Evolutionary conservation across 2,888 invertebrate species (phyloP).

Genomic region (Nymphalis polychloros): DNA sequence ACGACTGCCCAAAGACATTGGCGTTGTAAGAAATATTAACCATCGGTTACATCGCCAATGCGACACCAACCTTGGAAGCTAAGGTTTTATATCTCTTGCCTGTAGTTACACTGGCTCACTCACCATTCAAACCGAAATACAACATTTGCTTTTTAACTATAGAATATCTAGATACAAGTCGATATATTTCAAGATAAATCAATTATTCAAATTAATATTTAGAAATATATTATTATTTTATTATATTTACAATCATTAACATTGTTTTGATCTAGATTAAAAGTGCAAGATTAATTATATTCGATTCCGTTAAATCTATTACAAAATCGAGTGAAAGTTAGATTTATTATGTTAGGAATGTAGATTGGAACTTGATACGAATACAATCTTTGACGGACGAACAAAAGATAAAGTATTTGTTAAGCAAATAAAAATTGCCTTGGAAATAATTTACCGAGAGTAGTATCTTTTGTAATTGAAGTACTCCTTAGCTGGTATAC

Average conservation of each 20-base stretch:
- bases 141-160: no score
- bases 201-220: no score
- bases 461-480: conserved; percentile 14
- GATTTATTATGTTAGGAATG: conserved; percentile 26
- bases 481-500: neutral
- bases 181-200: no score
- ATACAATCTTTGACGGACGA: conserved; percentile 26
- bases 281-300: conserved; percentile 11
- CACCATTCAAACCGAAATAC: no score
- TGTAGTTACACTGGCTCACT: no score
- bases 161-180: no score
- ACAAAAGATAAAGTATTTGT: conserved; percentile 31
- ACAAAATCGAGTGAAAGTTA: conserved; percentile 48
- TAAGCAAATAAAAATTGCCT: conserved; percentile 15
- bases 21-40: no score
- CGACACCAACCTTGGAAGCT: no score
- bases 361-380: conserved; percentile 31
- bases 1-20: no score
- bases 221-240: no score
- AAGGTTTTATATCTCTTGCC: no score
- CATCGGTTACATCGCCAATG: no score
- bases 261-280: neutral
- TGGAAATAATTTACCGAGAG: conserved; percentile 11
- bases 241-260: neutral
- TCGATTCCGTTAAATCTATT: conserved; percentile 42